Evolutionary conservation across 2,797 vertebrate species (phyloP).

Genomic region (Cryptoblepharus egeriae): DNA sequence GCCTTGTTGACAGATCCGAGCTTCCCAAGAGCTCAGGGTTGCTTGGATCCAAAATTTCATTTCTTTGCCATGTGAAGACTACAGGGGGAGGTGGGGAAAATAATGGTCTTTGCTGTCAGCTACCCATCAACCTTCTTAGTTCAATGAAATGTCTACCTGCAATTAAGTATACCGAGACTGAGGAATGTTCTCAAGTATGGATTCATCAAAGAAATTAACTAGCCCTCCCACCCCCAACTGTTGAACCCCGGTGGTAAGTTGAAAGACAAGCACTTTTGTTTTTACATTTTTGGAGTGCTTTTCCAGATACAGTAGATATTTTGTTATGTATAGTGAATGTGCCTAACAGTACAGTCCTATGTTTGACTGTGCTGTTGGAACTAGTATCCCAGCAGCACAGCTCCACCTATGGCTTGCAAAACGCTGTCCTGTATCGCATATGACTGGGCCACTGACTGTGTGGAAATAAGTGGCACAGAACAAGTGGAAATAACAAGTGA

Average conservation of each 20-base stretch:
- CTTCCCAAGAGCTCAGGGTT: slow-evolving; percentile 22
- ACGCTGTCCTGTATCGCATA: no score
- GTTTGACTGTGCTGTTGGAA: no score
- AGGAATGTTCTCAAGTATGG: slow-evolving; percentile 17
- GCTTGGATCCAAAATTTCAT: slow-evolving; percentile 8
- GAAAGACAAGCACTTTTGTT: no score
- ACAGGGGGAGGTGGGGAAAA: neutral
- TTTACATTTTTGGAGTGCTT: neutral
- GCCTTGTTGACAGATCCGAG: slow-evolving; percentile 25
- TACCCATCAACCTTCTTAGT: slow-evolving; percentile 2
- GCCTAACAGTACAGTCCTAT: no score
- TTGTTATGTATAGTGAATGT: no score
- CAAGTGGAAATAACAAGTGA: no score
- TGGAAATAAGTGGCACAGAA: no score
- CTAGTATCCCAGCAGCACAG: no score
- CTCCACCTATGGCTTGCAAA: no score
- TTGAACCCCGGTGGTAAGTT: no score
- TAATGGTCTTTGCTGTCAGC: slow-evolving; percentile 6
- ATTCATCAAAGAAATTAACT: slow-evolving; percentile 14
- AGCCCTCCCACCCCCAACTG: no score
- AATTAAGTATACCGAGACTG: slow-evolving; percentile 9
- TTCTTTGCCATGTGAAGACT: slow-evolving; percentile 37
- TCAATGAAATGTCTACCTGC: slow-evolving; percentile 4
- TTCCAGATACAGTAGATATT: neutral
- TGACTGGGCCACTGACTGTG: no score